These are phyloP conservation scores for Trichogramma pretiosum DNA, from an alignment of 1,140 invertebrate genomes.

Conservation along the genomic window DNA sequence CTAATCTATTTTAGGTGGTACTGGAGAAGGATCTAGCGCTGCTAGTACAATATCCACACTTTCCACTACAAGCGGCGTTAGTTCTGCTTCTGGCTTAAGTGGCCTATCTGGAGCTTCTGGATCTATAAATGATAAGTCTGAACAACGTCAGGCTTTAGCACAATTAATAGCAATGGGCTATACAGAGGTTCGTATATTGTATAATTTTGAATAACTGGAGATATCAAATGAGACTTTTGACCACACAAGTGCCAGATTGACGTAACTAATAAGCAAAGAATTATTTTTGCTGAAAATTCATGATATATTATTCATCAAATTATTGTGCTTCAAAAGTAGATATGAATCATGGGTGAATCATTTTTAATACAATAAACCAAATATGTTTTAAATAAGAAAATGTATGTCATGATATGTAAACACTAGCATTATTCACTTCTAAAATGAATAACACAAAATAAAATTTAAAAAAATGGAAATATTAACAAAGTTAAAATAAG, in stretches of 20 bases:
- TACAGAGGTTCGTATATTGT: slow-evolving; percentile 55
- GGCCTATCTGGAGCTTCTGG: slow-evolving; percentile 46
- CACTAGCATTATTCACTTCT: slow-evolving; percentile 2
- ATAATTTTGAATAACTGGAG: neutral
- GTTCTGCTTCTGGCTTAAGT: slow-evolving; percentile 57
- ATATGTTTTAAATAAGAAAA: neutral
- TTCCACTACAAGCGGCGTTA: slow-evolving; percentile 58
- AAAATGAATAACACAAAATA: no score
- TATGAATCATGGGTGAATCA: slow-evolving; percentile 12
- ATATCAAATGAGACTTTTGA: neutral
- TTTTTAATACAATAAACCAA: neutral
- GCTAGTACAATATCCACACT: slow-evolving; percentile 64
- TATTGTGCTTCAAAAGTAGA: slow-evolving; percentile 10
- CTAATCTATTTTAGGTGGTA: no score
- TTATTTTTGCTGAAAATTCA: no score
- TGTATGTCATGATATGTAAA: neutral
- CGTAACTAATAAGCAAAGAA: no score
- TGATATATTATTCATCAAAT: neutral
- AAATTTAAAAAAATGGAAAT: no score
- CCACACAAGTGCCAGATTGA: no score
- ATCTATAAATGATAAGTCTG: slow-evolving; percentile 39
- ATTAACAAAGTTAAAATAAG: no score
- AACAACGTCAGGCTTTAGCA: slow-evolving; percentile 49
- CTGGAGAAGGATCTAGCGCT: slow-evolving; percentile 58
- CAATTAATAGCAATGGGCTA: slow-evolving; percentile 58